Percentiles rank a stretch among this genome's conserved stretches.
phyloP scores from a whole-genome alignment of 35 echinoderm and acorn worm genomes.

The Patiria miniata region DNA sequence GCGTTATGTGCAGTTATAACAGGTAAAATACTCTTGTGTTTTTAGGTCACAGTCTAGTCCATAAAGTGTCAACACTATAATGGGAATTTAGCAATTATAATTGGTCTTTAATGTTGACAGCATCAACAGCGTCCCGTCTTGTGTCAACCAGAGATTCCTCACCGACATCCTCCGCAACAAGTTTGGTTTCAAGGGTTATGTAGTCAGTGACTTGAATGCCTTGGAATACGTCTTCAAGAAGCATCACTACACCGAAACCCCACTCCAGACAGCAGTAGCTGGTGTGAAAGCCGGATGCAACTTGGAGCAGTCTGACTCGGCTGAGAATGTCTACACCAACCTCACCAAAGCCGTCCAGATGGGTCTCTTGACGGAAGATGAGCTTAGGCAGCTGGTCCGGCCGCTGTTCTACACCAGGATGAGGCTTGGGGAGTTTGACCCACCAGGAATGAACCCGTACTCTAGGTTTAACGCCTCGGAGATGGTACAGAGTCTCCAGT shows the following conservation, averaged over 20 bases:
- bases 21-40: constrained; percentile 46
- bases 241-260: constrained; percentile 78
- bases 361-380: constrained; percentile 46
- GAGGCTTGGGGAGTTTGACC: constrained; percentile 95
- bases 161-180: constrained; percentile 76
- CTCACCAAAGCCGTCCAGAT: constrained; percentile 63
- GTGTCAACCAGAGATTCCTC: constrained; percentile 75
- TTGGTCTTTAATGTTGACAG: constrained; percentile 44
- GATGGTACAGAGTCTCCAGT: constrained; percentile 58
- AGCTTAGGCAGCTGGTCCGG: constrained; percentile 33
- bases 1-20: constrained; percentile 99
- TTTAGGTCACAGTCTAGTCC: too few relatives aligned
- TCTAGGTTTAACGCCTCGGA: constrained; percentile 47
- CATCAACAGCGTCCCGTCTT: constrained; percentile 91
- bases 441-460: constrained; percentile 82
- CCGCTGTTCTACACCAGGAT: constrained; percentile 95
- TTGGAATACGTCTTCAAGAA: constrained; percentile 57
- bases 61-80: too few relatives aligned
- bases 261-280: constrained; percentile 61
- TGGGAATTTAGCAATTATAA: too few relatives aligned
- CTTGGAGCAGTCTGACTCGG: constrained; percentile 56
- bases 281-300: constrained; percentile 80
- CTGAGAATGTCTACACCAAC: constrained; percentile 53
- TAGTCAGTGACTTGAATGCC: constrained; percentile 79
- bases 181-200: constrained; percentile 94